These are phyloP conservation scores for Rhodophaea formosa DNA, from an alignment of 2,888 invertebrate genomes.

Conservation along the genomic window DNA sequence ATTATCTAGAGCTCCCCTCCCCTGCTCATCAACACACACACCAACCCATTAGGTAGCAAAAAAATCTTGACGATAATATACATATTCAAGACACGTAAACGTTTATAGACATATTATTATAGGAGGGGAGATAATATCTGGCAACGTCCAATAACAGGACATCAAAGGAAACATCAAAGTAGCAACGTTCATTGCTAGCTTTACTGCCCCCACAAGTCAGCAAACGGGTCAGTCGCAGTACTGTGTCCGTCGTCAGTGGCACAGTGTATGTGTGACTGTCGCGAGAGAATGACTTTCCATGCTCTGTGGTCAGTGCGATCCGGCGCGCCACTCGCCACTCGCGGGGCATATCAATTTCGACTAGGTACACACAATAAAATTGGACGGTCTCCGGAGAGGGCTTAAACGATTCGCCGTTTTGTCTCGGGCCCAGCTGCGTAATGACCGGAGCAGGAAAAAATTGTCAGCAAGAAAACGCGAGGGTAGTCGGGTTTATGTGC, in stretches of 20 bases:
- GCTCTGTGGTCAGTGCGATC: slow-evolving; percentile 55
- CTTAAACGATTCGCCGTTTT: slow-evolving; percentile 82
- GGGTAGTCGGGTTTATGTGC: slow-evolving; percentile 80
- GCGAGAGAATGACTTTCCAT: too few species aligned
- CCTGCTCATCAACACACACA: too few species aligned
- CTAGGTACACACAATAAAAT: slow-evolving; percentile 80
- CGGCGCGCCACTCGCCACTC: slow-evolving; percentile 51
- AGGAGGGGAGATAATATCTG: slow-evolving; percentile 9
- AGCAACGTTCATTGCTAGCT: slow-evolving; percentile 35
- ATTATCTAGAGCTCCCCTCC: too few species aligned
- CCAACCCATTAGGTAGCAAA: too few species aligned
- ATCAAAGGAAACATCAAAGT: slow-evolving; percentile 25
- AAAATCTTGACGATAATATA: too few species aligned
- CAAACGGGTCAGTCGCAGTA: slow-evolving; percentile 47
- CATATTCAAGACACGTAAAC: too few species aligned
- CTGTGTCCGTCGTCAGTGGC: slow-evolving; percentile 59
- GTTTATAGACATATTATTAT: background rate
- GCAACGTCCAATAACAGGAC: slow-evolving; percentile 27
- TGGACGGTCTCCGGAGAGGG: slow-evolving; percentile 79
- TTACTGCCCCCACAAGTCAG: slow-evolving; percentile 44
- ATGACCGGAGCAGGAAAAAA: slow-evolving; percentile 80
- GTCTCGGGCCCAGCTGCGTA: slow-evolving; percentile 80
- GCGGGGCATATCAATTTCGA: slow-evolving; percentile 78
- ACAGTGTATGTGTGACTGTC: too few species aligned
- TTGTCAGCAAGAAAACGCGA: slow-evolving; percentile 81